Evolutionary conservation across 2,797 vertebrate species (phyloP).

Genomic region (Halcyon leucocephala): DNA sequence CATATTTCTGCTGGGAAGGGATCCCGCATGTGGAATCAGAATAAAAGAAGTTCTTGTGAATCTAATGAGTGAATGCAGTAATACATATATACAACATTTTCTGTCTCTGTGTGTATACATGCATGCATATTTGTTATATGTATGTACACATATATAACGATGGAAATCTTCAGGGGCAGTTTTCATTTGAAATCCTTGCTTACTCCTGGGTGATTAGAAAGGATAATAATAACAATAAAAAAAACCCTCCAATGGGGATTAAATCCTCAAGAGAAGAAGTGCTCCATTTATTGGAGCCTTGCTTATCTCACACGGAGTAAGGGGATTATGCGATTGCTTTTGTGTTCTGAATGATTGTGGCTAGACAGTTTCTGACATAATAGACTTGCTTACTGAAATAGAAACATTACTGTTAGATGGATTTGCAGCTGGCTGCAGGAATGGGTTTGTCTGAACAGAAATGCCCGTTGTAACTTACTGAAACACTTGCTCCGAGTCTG

Average conservation of each 20-base stretch:
- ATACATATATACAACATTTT: background rate
- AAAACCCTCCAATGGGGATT: slow-evolving; percentile 55
- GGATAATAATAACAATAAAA: slow-evolving; percentile 56
- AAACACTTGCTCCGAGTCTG: slow-evolving; percentile 33
- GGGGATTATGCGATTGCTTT: slow-evolving; percentile 73
- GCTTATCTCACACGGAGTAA: slow-evolving; percentile 65
- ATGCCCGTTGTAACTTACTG: slow-evolving; percentile 65
- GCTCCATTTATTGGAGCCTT: slow-evolving; percentile 69
- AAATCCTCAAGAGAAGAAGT: slow-evolving; percentile 69
- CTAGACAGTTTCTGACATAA: slow-evolving; percentile 73
- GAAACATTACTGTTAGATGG: slow-evolving; percentile 64
- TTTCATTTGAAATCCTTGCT: slow-evolving; percentile 60
- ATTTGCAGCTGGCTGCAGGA: slow-evolving; percentile 65
- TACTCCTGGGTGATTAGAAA: slow-evolving; percentile 66
- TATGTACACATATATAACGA: background rate
- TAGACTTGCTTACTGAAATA: slow-evolving; percentile 73
- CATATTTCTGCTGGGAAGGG: slow-evolving; percentile 66
- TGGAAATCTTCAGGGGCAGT: slow-evolving; percentile 12
- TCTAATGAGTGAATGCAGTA: background rate
- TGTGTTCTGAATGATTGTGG: slow-evolving; percentile 64
- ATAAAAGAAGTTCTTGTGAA: slow-evolving; percentile 40
- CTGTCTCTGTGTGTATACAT: background rate
- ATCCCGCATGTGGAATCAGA: slow-evolving; percentile 18
- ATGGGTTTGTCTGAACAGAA: slow-evolving; percentile 58
- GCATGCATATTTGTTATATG: background rate